phyloP scores from a whole-genome alignment of 2,888 invertebrate genomes.

The Melanostoma mellinum region DNA sequence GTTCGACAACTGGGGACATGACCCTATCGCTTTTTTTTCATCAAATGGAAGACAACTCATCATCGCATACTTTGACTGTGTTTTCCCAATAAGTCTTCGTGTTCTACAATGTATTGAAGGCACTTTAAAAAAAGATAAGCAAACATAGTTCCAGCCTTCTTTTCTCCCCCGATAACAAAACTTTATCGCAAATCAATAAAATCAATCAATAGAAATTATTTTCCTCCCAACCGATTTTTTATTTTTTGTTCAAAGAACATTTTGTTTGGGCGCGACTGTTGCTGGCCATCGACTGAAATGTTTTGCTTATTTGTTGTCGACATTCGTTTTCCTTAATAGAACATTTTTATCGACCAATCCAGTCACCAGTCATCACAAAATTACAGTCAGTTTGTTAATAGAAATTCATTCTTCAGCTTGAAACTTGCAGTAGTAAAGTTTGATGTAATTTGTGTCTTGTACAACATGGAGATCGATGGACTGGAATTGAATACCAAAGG shows the following conservation, averaged over 20 bases:
- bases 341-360: constrained; percentile 44
- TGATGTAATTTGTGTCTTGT: constrained; percentile 1
- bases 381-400: background rate
- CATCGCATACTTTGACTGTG: no score
- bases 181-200: no score
- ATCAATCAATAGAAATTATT: no score
- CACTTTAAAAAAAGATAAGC: no score
- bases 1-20: no score
- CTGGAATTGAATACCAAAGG: constrained; percentile 40
- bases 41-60: no score
- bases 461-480: constrained; percentile 54
- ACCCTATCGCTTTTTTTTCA: no score
- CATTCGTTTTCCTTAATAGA: constrained; percentile 48
- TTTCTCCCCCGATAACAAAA: no score
- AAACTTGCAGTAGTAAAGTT: background rate
- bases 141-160: no score
- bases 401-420: background rate
- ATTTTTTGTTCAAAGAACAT: background rate
- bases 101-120: no score
- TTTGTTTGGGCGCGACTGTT: constrained; percentile 32
- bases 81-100: no score
- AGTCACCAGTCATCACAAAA: constrained; percentile 11
- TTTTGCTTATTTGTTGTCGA: constrained; percentile 37
- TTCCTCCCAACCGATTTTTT: no score
- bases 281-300: constrained; percentile 33